Base-by-base conservation (phyloP, 2,888 invertebrate species). In the Tenthredo distinguenda region DNA sequence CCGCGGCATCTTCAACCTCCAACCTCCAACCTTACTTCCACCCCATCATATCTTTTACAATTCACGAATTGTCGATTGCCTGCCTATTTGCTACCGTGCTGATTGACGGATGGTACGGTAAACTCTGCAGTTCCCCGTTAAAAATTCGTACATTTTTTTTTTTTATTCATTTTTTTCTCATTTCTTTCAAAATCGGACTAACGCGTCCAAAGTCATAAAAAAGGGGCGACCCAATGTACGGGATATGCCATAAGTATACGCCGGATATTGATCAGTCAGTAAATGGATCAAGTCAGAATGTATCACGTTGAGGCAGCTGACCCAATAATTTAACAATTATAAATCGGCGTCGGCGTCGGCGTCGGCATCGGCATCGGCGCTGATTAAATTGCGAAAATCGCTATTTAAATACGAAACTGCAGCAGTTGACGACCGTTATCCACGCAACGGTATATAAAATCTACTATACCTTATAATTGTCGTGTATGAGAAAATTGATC, bases 371-470 rank as follows among this genome's bases (percentile, higher is more conserved):
- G 15, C 47, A 21, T 74, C n/a, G n/a, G 10, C 71, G 71, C 15
- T n/a, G 18, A 71, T 71, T 37, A 18, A 71, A 71, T 71, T n/a
- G 18, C 37, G 34, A 71, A 37, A 37, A 37, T 71, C 34, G 37
- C 71, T 71, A 34, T 71, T 71, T 71, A 62, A 26, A 62, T 43
- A 74, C 21, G 43, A 74, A 74, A 74, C 72, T 74, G 72, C 72
- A 31, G 40, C 21, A 74, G 43, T 74, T 74, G 10, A 43, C n/a
- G 72, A 74, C 72, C 72, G 40, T 77, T 86, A 85, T 87, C 86
- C 87, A 89, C 88, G 90, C 88, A 87, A 87, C 88, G 88, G 87
- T 88, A 88, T 89, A 90, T 88, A 90, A 91, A 90, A 91, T 87
- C 89, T 90, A 89, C 89, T 87, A 87, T 88, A 88, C 88, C 87